Base-by-base conservation (phyloP, 2,888 invertebrate species). In the Dusona sp. region DNA sequence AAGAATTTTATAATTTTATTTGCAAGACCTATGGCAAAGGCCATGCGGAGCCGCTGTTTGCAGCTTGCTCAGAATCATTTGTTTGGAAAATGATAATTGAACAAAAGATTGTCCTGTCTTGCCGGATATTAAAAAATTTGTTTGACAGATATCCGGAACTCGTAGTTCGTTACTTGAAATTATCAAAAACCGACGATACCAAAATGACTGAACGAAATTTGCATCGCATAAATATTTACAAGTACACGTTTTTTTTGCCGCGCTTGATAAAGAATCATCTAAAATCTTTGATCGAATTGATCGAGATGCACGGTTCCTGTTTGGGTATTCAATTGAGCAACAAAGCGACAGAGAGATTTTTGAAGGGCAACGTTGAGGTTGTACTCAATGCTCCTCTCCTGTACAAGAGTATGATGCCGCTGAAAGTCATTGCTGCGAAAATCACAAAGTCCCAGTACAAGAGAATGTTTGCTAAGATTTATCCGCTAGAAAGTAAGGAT, bases 61-160 rank as follows among this genome's bases (percentile, higher is more conserved):
- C 86, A 0, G 90, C 91, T 0, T 94, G 94, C 80, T 83, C 90
- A 22, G 91, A 92, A 48, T 22, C 64, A 0, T 94, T 93, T 42
- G 81, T 90, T 19, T 90, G 84, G 51, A 16, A 89, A 0, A 81
- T 67, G 0, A 82, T 93, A 1, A 57, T 87, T 0, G 22, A 87
- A 0, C 83, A 83, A 0, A 84, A 79, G 13, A 74, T 93, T 1
- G n/a, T 78, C 3, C 72, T 92, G 0, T 86, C 89, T 0, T 3
- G 64, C 0, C 88, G 83, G 13, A 54, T 87, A 6, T 9, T 90
- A 2, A 72, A 84, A 38, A 81, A 72, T 33, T 45, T 92, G 6
- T 90, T 87, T 22, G 38, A 72, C 8, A 91, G 83, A 22, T 90
- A 92, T 85, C 92, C 93, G 0, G 74, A 91, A 6, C 36, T 93